Evolutionary conservation across 2,113 vertebrate genomes (phyloP).

Genomic region (Zosterops hypoxanthus): DNA sequence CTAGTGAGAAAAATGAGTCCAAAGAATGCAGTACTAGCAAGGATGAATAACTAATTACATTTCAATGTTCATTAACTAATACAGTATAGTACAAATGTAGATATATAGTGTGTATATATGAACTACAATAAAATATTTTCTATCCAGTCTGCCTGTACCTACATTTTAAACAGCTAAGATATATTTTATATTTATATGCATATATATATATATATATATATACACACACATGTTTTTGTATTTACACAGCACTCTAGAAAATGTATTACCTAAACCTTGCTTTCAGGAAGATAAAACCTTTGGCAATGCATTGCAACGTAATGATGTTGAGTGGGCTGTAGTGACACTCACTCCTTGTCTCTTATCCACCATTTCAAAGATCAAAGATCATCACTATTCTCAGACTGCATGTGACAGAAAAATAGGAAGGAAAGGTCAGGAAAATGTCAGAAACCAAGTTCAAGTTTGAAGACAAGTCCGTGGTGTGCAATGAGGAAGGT

Average conservation of each 20-base stretch:
- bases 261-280: background rate
- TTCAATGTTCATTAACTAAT: background rate
- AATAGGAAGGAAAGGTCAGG: conserved; percentile 6
- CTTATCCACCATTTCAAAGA: background rate
- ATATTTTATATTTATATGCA: background rate
- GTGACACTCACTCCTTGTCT: background rate
- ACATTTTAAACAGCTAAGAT: background rate
- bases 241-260: background rate
- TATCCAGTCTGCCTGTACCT: background rate
- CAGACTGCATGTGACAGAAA: background rate
- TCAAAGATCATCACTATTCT: background rate
- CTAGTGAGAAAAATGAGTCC: background rate
- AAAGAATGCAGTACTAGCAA: background rate
- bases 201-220: background rate
- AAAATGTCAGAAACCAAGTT: background rate
- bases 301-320: background rate
- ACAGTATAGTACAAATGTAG: background rate
- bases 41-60: background rate
- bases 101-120: background rate
- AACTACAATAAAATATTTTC: background rate
- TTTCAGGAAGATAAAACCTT: background rate
- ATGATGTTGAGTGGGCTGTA: background rate
- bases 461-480: background rate
- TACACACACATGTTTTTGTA: background rate
- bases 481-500: background rate